Base-by-base conservation (phyloP, 2,797 vertebrate genomes). In the Poecile montanus region DNA sequence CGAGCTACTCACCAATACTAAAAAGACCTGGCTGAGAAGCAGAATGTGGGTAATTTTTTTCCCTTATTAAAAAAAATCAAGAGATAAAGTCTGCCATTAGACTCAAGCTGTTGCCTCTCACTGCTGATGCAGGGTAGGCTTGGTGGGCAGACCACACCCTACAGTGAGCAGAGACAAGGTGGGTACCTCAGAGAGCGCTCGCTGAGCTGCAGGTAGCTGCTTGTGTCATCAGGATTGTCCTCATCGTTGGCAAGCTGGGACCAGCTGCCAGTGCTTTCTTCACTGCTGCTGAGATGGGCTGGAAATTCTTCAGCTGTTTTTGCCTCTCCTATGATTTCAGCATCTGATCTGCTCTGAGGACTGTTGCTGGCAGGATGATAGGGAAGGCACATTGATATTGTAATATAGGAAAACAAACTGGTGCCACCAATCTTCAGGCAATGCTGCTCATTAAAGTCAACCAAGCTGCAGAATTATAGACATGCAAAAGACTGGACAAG, bases 231-330 rank as follows among this genome's bases (percentile, higher is more conserved):
- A 15, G 98, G 99, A 78, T 98, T 98, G 96, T 99, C 99, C 68
- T 99, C 99, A 42, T 99, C 99, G 0, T 98, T 99, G 89, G 98
- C 98, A 74, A 99, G 97, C 97, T 99, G 99, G 91, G 99, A 99
- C 99, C 99, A 99, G 98, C 99, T 99, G 88, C 99, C 99, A 82
- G 98, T 99, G 97, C 99, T 99, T 93, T 99, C 99, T 91, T 99
- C 99, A 89, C 99, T 99, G 98, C 99, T 99, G 98, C 98, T 98
- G 30, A 98, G 98, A 94, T 98, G 98, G 96, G 97, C 98, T 91
- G 98, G 98, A 87, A 97, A 98, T 89, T 99, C 98, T 89, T 98
- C 97, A 27, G 97, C 98, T 96, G 95, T 88, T 98, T 97, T 97
- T 62, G 95, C 95, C 92, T 98, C 97, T 82, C 91, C 84, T 2